Evolutionary conservation across 2,888 invertebrate genomes (phyloP), one percentile per base, ranked within the genome.

Genomic region (Agonopterix arenella): DNA sequence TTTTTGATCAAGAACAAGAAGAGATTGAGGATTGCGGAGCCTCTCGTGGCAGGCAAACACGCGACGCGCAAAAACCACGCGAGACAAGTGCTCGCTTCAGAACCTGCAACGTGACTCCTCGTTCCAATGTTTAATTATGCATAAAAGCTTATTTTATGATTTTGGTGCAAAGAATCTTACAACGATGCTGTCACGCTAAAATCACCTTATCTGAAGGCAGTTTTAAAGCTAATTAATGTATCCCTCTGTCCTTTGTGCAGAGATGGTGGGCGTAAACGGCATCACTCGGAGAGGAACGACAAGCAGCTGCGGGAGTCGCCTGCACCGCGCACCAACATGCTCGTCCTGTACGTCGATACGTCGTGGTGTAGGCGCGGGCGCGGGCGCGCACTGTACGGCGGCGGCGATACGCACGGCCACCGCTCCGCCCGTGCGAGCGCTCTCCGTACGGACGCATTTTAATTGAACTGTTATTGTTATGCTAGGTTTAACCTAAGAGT

Each of bases 211-310:
- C 18, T 18, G 4, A 18, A 18, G 18, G 18, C 4, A 18, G 18
- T 18, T 4, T 18, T 18, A 18, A 4, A 18, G 18, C 18, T 2
- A 2, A 4, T 18, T 2, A 18, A 18, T 18, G 4, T 4, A 40
- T n/a, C 5, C 2, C 40, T 40, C 5, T 43, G 9, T 28, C 18
- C 11, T 57, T 45, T 44, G 53, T 53, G 44, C 70, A 86, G 86
- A 86, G 49, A 63, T 84, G 66, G 63, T 80, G 13, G 84, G 81
- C 2, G 65, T 76, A 10, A 83, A 81, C 53, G 83, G 84, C 4
- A 69, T 77, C 9, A 60, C 63, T 8, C 77, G 84, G 1, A 76
- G 83, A 1, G 82, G 77, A 0, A 84, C 82, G 1, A 66, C 68
- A 8, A 79, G 78, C 57, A 80, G 78, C 54, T 78, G 72, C 51